These are phyloP conservation scores for Melopsittacus undulatus DNA, from an alignment of 2,797 vertebrate genomes.

Conservation along the genomic window DNA sequence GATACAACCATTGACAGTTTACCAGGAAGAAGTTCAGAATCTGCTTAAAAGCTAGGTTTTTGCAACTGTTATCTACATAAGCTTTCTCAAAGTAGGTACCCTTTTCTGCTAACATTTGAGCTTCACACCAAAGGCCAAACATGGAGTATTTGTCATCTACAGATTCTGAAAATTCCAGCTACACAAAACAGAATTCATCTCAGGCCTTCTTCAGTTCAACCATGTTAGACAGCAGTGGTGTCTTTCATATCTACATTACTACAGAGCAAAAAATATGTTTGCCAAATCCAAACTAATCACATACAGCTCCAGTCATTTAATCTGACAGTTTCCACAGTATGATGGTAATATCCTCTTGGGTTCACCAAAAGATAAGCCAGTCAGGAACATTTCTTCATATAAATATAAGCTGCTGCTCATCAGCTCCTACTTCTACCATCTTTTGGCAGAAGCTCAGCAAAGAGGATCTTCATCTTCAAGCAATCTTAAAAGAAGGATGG, in stretches of 20 bases:
- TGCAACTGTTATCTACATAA: neutral
- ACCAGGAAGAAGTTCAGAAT: neutral
- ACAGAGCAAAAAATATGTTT: neutral
- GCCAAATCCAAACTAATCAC: neutral
- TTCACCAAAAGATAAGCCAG: neutral
- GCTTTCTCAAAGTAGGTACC: neutral
- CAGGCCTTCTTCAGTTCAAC: neutral
- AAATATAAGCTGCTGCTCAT: neutral
- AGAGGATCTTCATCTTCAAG: neutral
- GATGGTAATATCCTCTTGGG: neutral
- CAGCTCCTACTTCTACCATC: neutral
- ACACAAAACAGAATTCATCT: neutral
- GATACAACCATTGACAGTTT: neutral
- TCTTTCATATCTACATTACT: neutral
- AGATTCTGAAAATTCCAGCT: neutral
- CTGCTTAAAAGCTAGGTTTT: neutral
- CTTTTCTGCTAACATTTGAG: neutral
- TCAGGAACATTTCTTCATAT: neutral
- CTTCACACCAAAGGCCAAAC: neutral
- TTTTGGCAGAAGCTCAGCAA: neutral
- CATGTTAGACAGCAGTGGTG: fast-evolving
- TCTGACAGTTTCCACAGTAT: neutral
- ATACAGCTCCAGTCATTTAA: neutral
- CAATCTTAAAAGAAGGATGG: neutral
- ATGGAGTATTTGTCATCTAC: neutral